Evolutionary conservation across 2,113 vertebrate species (phyloP).

Genomic region (Hydropotes inermis): DNA sequence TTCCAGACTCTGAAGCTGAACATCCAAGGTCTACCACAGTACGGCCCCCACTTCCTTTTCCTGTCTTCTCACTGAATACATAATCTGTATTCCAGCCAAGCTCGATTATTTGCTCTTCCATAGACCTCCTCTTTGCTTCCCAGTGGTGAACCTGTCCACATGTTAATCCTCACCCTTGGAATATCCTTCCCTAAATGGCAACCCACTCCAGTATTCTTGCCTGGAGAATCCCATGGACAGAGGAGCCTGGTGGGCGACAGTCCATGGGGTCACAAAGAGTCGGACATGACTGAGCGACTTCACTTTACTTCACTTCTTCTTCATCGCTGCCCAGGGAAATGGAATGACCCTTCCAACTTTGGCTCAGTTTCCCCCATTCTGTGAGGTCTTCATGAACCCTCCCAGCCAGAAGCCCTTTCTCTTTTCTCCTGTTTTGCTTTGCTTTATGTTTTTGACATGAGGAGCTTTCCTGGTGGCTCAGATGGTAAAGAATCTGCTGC

Average conservation of each 20-base stretch:
- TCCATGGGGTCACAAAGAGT: too few species aligned
- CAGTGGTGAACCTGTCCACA: not conserved
- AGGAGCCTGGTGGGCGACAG: too few species aligned
- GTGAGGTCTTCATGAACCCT: not conserved
- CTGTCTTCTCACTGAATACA: not conserved
- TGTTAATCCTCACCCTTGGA: not conserved
- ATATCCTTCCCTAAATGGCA: not conserved
- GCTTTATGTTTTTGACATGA: not conserved
- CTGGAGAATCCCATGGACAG: too few species aligned
- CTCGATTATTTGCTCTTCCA: not conserved
- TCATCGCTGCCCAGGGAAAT: not conserved
- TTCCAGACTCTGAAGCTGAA: not conserved
- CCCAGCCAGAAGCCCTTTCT: not conserved
- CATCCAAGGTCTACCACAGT: not conserved
- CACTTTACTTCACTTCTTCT: too few species aligned
- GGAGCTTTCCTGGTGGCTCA: not conserved
- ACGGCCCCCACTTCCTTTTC: not conserved
- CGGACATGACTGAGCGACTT: too few species aligned
- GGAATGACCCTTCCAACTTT: not conserved
- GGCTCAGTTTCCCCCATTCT: not conserved
- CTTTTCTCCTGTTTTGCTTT: not conserved
- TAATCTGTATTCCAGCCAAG: not conserved
- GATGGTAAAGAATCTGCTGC: not conserved
- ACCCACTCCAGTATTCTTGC: too few species aligned
- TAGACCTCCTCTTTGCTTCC: not conserved